Conservation (phyloP, 2,113 vertebrate genomes). For the Gymnogyps californianus region DNA sequence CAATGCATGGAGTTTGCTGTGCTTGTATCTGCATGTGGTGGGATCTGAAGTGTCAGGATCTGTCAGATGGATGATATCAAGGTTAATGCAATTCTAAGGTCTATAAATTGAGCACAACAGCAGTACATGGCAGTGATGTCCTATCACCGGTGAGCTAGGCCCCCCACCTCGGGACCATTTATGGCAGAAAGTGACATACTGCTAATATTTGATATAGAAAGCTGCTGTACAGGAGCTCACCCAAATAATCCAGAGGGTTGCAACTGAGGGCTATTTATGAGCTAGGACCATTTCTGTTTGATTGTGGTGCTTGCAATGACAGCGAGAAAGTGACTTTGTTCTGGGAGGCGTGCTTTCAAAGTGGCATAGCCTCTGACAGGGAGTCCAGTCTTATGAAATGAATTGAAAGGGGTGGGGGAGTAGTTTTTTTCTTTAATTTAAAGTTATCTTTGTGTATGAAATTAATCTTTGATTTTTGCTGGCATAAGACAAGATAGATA, state of each 20-base stretch:
- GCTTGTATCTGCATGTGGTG: background rate
- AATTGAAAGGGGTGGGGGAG: background rate
- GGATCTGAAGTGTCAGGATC: background rate
- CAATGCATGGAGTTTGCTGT: background rate
- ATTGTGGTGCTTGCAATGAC: background rate
- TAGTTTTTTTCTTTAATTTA: background rate
- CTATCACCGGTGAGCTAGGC: rapidly evolving
- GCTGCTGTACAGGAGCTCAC: background rate
- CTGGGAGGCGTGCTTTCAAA: background rate
- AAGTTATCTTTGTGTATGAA: background rate
- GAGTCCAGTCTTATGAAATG: background rate
- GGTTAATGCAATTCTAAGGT: background rate
- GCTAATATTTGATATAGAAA: background rate
- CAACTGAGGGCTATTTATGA: background rate
- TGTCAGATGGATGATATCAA: background rate
- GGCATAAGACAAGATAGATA: background rate
- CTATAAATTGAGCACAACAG: background rate
- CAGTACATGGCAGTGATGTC: background rate
- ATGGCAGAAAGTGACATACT: background rate
- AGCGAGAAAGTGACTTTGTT: background rate
- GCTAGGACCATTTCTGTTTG: background rate
- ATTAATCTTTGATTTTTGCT: background rate
- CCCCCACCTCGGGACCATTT: background rate
- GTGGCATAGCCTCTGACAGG: background rate
- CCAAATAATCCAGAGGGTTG: background rate